phyloP scores from a whole-genome alignment of 2,113 vertebrate genomes.

The Rhabdornis inornatus region DNA sequence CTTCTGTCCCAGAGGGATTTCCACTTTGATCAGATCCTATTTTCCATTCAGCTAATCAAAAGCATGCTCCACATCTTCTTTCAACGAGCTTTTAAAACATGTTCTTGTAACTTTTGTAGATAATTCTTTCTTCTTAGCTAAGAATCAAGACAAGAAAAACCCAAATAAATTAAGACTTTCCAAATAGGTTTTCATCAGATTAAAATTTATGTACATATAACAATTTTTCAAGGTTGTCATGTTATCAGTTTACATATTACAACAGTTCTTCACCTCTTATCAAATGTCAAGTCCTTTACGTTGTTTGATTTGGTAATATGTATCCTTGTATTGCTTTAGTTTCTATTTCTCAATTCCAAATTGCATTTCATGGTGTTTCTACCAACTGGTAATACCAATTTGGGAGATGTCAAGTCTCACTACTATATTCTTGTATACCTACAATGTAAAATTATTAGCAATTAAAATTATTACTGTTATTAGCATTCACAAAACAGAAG shows the following conservation, averaged over 20 bases:
- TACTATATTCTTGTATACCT: neutral
- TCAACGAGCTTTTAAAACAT: neutral
- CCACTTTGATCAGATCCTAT: neutral
- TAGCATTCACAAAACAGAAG: neutral
- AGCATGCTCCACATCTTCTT: neutral
- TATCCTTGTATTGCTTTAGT: neutral
- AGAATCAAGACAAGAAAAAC: neutral
- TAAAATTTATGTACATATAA: neutral
- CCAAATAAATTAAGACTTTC: neutral
- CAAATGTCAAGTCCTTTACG: neutral
- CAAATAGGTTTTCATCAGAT: neutral
- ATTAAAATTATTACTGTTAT: neutral
- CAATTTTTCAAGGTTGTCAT: neutral
- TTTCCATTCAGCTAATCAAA: neutral
- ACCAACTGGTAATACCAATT: neutral
- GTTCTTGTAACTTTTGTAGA: neutral
- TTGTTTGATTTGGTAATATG: neutral
- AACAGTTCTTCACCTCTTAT: neutral
- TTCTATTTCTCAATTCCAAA: neutral
- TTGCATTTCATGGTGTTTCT: neutral
- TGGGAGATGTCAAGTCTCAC: neutral
- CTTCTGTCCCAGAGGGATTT: neutral
- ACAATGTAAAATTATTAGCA: neutral
- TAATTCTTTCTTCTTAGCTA: neutral
- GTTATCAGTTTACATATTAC: neutral